Evolutionary conservation across 1,140 invertebrate genomes (phyloP).

Genomic region (Saxidomus purpurata): DNA sequence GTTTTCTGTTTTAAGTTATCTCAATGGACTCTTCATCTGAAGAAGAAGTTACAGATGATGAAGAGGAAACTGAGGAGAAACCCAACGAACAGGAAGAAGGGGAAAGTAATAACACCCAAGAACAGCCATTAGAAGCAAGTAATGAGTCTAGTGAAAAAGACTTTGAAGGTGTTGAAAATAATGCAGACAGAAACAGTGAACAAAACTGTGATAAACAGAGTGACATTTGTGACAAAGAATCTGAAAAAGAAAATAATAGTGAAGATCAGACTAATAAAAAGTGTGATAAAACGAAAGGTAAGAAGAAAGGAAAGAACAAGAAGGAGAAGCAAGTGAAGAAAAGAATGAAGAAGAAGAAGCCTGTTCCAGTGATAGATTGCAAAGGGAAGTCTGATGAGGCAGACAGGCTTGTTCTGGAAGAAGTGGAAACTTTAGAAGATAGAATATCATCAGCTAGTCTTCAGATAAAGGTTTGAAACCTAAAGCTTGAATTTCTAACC

Average conservation of each 20-base stretch:
- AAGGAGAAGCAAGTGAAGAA: constrained; percentile 56
- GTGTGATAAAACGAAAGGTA: constrained; percentile 23
- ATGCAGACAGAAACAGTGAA: constrained; percentile 8
- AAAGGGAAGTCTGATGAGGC: constrained; percentile 88
- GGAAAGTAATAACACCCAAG: constrained; percentile 40
- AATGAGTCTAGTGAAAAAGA: constrained; percentile 23
- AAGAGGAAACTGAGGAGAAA: constrained; percentile 17
- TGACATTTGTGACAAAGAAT: constrained; percentile 52
- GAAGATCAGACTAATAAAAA: constrained; percentile 1
- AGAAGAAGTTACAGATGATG: constrained; percentile 70
- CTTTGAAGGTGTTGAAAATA: constrained; percentile 53
- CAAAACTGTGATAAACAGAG: constrained; percentile 3
- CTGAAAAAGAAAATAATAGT: constrained; percentile 20
- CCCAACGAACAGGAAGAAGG: constrained; percentile 45
- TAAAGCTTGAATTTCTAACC: too few relatives aligned
- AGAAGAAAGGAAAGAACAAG: constrained; percentile 53
- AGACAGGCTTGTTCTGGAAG: constrained; percentile 93
- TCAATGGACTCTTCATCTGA: constrained; percentile 69
- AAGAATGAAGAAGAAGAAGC: constrained; percentile 69
- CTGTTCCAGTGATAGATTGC: constrained; percentile 87
- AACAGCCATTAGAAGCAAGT: constrained; percentile 16
- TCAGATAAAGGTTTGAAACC: constrained; percentile 91
- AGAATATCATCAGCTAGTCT: constrained; percentile 94
- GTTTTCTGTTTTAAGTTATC: constrained; percentile 54
- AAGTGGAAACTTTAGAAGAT: constrained; percentile 96